A percentile compares a stretch with the other conserved stretches of the same genome.
phyloP scores from a whole-genome alignment of 2,113 vertebrate genomes.

The Carassius gibelio region DNA sequence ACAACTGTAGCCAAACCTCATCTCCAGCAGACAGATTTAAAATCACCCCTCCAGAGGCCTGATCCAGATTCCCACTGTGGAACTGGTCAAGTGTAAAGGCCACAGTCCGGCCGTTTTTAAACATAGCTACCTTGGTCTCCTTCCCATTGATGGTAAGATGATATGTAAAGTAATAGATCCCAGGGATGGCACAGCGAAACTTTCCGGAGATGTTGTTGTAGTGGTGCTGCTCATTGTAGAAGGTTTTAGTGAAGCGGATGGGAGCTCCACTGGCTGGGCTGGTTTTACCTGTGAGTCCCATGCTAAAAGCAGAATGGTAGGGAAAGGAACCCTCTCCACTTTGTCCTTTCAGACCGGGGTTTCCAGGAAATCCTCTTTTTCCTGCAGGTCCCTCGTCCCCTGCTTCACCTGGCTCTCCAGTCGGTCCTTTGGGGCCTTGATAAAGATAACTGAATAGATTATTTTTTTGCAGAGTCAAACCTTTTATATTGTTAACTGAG shows the following conservation, averaged over 20 bases:
- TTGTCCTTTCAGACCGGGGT: conserved; percentile 73
- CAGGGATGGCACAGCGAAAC: conserved; percentile 78
- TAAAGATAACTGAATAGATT: not conserved
- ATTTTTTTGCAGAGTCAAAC: no score
- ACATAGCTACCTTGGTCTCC: conserved; percentile 80
- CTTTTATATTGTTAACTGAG: no score
- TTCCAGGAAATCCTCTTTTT: conserved; percentile 71
- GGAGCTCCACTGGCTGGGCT: conserved; percentile 61
- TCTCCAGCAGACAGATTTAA: conserved; percentile 76
- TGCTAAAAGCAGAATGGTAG: conserved; percentile 82
- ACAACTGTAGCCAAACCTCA: conserved; percentile 84
- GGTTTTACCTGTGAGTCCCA: conserved; percentile 69
- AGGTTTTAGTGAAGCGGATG: conserved; percentile 82
- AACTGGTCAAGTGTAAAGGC: conserved; percentile 83
- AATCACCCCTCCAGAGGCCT: conserved; percentile 78
- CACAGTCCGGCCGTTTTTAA: conserved; percentile 75
- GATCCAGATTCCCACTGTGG: conserved; percentile 77
- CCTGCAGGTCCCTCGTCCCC: conserved; percentile 71
- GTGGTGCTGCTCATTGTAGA: conserved; percentile 82
- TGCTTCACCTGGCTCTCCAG: conserved; percentile 68
- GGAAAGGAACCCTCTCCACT: conserved; percentile 72
- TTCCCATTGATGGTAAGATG: conserved; percentile 81
- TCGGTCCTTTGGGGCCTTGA: conserved; percentile 74
- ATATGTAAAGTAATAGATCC: conserved; percentile 82
- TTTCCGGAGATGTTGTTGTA: conserved; percentile 81